Evolutionary conservation across 2,797 vertebrate genomes (phyloP), one percentile per base, ranked within the genome.

Genomic region (Pseudopleuronectes americanus): DNA sequence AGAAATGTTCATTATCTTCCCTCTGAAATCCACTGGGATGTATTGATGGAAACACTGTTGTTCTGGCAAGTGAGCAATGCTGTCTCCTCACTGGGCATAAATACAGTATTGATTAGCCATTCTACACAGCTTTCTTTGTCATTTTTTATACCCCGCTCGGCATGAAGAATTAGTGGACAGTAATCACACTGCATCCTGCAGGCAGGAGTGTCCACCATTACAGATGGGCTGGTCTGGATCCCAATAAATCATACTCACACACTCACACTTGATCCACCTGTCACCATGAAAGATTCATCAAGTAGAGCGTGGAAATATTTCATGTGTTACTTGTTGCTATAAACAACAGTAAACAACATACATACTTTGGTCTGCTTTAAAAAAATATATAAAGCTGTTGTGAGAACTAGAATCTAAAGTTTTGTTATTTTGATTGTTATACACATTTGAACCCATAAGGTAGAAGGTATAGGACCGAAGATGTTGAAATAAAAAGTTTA

Each of bases 91-190:
- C 87, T 12, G 77, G 84, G 83, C 89, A 93, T 93, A 92, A 94
- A 95, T 94, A 92, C 84, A 80, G 68, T 94, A 95, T 95, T 90
- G 94, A 95, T 95, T 92, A 92, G 85, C 86, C 85, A 88, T 90
- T 92, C 82, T 78, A 59, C 83, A 79, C 74, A 77, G 87, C 81
- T 89, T 89, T 90, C 81, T 43, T 87, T 89, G 89, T 92, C 91
- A 93, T 94, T 93, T 93, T 93, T 60, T 65, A 86, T 87, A 56
- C 57, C 68, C 76, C 2, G 54, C 79, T 83, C 73, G 41, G 75
- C 69, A 69, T 86, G 83, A 91, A 87, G 85, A 89, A 91, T 89
- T 83, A 91, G 90, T 81, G 81, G 90, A 89, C 90, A 93, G 90
- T 91, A 92, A 93, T 94, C 92, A 93, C 89, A 88, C 84, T 68